These are phyloP conservation scores for Hirtodrosophila alboralis DNA, from an alignment of 2,888 invertebrate species.

Conservation along the genomic window DNA sequence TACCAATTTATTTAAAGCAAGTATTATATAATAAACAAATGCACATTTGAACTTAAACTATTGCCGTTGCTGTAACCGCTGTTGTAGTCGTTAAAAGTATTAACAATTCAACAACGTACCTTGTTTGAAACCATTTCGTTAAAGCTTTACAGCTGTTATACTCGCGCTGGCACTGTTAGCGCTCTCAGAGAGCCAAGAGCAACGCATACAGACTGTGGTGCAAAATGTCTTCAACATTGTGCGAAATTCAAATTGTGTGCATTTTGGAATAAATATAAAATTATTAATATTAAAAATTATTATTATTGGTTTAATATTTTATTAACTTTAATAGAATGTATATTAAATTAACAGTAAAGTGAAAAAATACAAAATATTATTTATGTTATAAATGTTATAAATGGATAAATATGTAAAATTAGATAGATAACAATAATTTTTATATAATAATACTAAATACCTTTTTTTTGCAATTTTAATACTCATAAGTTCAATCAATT, in stretches of 20 bases:
- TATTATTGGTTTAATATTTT: not conserved
- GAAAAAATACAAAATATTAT: too few species aligned
- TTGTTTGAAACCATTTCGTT: conserved; percentile 18
- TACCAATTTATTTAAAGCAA: not conserved
- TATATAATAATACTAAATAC: too few species aligned
- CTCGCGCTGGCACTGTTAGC: conserved; percentile 48
- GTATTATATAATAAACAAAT: too few species aligned
- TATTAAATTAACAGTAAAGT: too few species aligned
- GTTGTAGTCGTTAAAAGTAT: not conserved
- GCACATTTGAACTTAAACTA: too few species aligned
- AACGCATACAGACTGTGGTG: conserved; percentile 38
- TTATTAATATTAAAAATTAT: not conserved
- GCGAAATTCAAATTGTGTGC: not conserved
- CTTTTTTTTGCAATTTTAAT: too few species aligned
- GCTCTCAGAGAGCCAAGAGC: conserved; percentile 27
- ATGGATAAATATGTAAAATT: too few species aligned
- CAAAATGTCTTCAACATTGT: conserved; percentile 10
- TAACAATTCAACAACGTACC: conserved; percentile 26
- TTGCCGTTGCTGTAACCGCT: conserved; percentile 1
- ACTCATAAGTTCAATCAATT: too few species aligned
- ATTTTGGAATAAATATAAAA: not conserved
- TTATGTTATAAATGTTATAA: too few species aligned
- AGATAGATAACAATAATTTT: too few species aligned
- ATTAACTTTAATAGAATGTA: not conserved
- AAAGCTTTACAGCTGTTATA: conserved; percentile 27